Conservation (phyloP, 1,140 invertebrate genomes). For the Coelopa frigida region DNA sequence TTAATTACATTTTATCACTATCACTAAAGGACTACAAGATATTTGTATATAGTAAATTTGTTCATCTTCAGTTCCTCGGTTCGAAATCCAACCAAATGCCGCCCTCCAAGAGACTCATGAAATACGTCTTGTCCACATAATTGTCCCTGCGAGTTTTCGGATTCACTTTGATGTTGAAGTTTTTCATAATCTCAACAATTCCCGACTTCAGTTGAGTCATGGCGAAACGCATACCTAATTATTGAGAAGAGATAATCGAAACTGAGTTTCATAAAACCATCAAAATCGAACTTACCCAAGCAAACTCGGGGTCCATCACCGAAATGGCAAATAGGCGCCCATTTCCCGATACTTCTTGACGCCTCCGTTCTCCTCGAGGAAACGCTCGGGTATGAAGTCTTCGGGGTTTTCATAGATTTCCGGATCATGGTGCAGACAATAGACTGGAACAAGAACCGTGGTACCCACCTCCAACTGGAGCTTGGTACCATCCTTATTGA, state of each 20-base stretch:
- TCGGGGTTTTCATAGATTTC: slow-evolving; percentile 55
- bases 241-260: background rate
- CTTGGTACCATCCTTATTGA: slow-evolving; percentile 10
- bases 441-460: slow-evolving; percentile 32
- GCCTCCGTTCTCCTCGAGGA: slow-evolving; percentile 44
- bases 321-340: slow-evolving; percentile 51
- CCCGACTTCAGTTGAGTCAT: slow-evolving; percentile 28
- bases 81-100: slow-evolving; percentile 30
- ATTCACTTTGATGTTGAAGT: slow-evolving; percentile 26
- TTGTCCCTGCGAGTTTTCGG: slow-evolving; percentile 24
- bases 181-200: slow-evolving; percentile 23
- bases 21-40: too few species aligned
- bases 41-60: too few species aligned
- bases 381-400: slow-evolving; percentile 58
- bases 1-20: too few species aligned
- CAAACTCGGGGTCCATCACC: slow-evolving; percentile 56
- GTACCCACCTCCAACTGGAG: slow-evolving; percentile 25
- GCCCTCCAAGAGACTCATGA: slow-evolving; percentile 23
- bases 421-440: slow-evolving; percentile 43
- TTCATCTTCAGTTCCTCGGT: too few species aligned
- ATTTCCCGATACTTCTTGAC: slow-evolving; percentile 37
- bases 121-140: slow-evolving; percentile 21
- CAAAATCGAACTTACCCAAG: slow-evolving; percentile 40
- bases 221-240: slow-evolving; percentile 27
- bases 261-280: background rate